These are phyloP conservation scores for Willisornis vidua DNA, from an alignment of 2,113 vertebrate genomes.

Conservation along the genomic window DNA sequence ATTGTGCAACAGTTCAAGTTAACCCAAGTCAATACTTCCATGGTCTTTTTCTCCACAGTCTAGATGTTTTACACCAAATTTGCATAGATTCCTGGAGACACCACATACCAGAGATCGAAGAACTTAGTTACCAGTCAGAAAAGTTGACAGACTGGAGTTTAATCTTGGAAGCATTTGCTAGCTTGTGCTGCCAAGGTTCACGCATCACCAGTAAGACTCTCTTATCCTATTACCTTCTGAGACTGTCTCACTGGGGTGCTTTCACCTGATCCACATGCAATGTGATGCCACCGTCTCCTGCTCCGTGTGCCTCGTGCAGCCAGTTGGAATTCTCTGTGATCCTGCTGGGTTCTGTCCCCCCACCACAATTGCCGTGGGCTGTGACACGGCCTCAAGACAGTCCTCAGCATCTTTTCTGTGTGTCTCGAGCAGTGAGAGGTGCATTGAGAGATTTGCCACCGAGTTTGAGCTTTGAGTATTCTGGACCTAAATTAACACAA, in stretches of 20 bases:
- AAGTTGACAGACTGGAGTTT: background rate
- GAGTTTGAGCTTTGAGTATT: background rate
- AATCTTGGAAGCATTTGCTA: background rate
- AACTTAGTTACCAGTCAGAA: background rate
- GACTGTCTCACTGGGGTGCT: background rate
- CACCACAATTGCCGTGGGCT: no score
- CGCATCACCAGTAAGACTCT: background rate
- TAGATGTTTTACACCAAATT: background rate
- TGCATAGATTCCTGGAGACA: background rate
- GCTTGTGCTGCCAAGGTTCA: background rate
- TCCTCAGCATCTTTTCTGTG: background rate
- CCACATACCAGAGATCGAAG: background rate
- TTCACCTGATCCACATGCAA: background rate
- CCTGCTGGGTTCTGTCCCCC: background rate
- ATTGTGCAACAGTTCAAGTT: background rate
- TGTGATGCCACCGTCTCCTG: background rate
- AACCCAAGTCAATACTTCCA: background rate
- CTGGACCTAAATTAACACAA: background rate
- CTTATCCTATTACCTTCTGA: background rate
- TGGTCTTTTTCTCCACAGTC: background rate
- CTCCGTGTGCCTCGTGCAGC: background rate
- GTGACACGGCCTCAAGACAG: background rate
- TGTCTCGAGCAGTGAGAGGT: background rate
- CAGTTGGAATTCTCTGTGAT: background rate
- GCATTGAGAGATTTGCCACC: background rate